Conservation (phyloP, 2,888 invertebrate genomes). For the Amaurobius ferox region DNA sequence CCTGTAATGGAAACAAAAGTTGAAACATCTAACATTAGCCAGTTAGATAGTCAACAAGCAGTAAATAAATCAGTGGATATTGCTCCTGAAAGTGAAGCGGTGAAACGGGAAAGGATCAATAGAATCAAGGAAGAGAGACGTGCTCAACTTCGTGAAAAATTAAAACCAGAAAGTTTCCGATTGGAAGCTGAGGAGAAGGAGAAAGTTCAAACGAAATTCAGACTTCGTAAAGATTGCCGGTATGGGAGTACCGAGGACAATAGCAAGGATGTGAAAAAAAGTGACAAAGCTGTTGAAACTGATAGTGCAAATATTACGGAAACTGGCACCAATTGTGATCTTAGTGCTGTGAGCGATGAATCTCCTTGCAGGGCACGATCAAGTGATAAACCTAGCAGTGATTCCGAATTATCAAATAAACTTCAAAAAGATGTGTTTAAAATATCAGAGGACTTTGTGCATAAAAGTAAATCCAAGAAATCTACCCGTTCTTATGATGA, state of each 20-base stretch:
- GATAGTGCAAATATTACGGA: slow-evolving; percentile 46
- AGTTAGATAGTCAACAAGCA: slow-evolving; percentile 27
- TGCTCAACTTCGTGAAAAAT: slow-evolving; percentile 89
- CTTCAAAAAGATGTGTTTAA: background rate
- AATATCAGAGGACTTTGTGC: slow-evolving; percentile 28
- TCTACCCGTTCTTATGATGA: slow-evolving; percentile 36
- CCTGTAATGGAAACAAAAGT: background rate
- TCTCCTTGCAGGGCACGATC: background rate
- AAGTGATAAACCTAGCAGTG: background rate
- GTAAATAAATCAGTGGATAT: slow-evolving; percentile 27
- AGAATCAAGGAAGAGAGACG: slow-evolving; percentile 94
- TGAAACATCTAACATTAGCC: background rate
- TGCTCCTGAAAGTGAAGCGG: slow-evolving; percentile 57
- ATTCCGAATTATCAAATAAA: background rate
- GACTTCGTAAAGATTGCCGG: slow-evolving; percentile 52
- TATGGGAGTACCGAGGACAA: slow-evolving; percentile 19
- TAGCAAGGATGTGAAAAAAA: slow-evolving; percentile 33
- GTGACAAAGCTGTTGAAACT: slow-evolving; percentile 56
- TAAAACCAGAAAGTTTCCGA: slow-evolving; percentile 79
- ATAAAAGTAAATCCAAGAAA: slow-evolving; percentile 55
- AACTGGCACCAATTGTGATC: slow-evolving; percentile 45
- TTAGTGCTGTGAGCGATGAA: slow-evolving; percentile 25
- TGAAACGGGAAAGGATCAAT: slow-evolving; percentile 86
- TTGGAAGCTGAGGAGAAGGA: slow-evolving; percentile 70
- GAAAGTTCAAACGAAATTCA: slow-evolving; percentile 68